Percentiles rank a stretch among this genome's conserved stretches.
Evolutionary conservation across 1,140 invertebrate species (phyloP).

Genomic region (Temnothorax longispinosus): DNA sequence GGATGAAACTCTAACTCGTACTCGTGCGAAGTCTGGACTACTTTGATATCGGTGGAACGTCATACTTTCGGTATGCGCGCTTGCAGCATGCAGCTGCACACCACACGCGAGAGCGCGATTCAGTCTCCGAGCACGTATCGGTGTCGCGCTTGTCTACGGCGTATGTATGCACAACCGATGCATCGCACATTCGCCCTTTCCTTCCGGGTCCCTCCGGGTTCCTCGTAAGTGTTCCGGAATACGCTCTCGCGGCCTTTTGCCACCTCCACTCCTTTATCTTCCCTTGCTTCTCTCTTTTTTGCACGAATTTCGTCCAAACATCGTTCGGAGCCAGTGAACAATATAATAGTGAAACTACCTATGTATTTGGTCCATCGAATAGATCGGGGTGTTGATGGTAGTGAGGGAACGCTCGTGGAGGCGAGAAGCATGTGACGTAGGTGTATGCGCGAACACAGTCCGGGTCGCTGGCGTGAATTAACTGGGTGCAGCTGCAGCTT

Average conservation of each 20-base stretch:
- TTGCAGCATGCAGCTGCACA: conserved; percentile 29
- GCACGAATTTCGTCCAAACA: conserved; percentile 14
- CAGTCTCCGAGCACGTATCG: conserved; percentile 57
- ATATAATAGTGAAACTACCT: conserved; percentile 54
- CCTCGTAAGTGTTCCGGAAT: background rate
- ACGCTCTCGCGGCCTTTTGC: background rate
- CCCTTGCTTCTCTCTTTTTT: background rate
- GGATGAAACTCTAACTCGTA: conserved; percentile 59
- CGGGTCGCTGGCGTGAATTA: conserved; percentile 58
- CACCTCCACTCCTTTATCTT: too few relatives aligned
- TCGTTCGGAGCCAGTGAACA: conserved; percentile 7
- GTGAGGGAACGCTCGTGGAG: conserved; percentile 11
- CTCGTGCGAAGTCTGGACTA: conserved; percentile 17
- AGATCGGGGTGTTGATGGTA: conserved; percentile 29
- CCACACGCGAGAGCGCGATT: conserved; percentile 46
- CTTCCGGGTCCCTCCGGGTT: background rate
- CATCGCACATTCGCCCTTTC: conserved; percentile 56
- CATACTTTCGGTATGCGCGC: conserved; percentile 62
- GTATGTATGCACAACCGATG: conserved; percentile 49
- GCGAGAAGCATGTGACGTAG: conserved; percentile 40
- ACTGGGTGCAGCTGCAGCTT: conserved; percentile 66
- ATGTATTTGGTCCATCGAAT: conserved; percentile 40
- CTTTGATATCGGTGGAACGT: conserved; percentile 73
- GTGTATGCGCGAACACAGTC: conserved; percentile 20
- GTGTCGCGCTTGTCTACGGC: conserved; percentile 51